These are phyloP conservation scores for Gallinago stenura DNA, from an alignment of 2,797 vertebrate species.

Conservation along the genomic window DNA sequence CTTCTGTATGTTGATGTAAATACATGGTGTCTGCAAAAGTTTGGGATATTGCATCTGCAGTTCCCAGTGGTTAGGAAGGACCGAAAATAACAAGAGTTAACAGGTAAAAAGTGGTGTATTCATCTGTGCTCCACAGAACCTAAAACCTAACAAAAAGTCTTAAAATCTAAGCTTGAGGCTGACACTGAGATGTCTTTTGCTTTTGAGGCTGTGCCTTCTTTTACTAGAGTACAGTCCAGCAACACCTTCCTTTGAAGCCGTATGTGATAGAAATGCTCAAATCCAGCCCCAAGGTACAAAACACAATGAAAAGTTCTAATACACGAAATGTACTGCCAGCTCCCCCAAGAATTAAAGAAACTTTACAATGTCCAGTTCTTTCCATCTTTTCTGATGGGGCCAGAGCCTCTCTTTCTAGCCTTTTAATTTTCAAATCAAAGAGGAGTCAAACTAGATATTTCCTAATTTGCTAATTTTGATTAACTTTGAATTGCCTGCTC, in stretches of 20 bases:
- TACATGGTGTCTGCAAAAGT: neutral
- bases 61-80: neutral
- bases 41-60: neutral
- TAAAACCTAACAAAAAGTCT: neutral
- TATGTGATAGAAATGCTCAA: neutral
- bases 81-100: neutral
- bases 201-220: neutral
- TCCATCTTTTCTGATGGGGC: neutral
- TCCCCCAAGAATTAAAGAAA: neutral
- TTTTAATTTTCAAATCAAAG: neutral
- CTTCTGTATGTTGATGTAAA: neutral
- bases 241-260: neutral
- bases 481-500: neutral
- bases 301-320: neutral
- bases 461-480: neutral
- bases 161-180: neutral
- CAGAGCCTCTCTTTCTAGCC: neutral
- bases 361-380: neutral
- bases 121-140: neutral
- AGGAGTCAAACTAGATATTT: neutral
- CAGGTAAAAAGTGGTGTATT: neutral
- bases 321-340: neutral
- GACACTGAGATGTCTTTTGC: neutral
- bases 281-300: neutral
- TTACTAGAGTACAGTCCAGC: neutral